Percentiles rank a stretch among this genome's conserved stretches.
Conservation (phyloP, 2,888 invertebrate genomes). For the Ecliptopera silaceata region DNA sequence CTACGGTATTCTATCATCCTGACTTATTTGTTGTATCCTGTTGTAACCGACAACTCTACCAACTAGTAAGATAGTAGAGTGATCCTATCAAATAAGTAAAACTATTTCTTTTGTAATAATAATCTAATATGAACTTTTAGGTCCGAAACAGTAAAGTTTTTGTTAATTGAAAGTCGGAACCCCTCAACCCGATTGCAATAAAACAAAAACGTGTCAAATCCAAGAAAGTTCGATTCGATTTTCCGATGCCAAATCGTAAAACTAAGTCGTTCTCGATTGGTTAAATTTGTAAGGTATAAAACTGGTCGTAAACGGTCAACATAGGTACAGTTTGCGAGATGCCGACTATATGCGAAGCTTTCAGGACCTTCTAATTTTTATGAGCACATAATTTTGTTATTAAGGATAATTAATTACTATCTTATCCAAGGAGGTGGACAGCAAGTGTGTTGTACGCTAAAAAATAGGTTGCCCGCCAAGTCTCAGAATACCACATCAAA, state of each 20-base stretch:
- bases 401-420: too few relatives aligned
- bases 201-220: constrained; percentile 19
- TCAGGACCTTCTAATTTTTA: constrained; percentile 14
- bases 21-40: too few relatives aligned
- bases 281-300: constrained; percentile 58
- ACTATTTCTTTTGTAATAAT: too few relatives aligned
- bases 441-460: too few relatives aligned
- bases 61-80: too few relatives aligned
- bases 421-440: too few relatives aligned
- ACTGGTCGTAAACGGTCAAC: constrained; percentile 50
- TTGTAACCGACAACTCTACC: too few relatives aligned
- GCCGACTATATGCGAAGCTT: constrained; percentile 17
- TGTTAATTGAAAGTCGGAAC: neutral
- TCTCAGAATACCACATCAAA: neutral
- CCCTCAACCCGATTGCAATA: neutral
- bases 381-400: too few relatives aligned
- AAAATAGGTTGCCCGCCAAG: neutral
- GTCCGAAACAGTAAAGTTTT: too few relatives aligned
- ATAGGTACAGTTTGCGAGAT: constrained; percentile 37
- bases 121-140: too few relatives aligned
- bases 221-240: constrained; percentile 20
- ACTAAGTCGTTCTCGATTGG: constrained; percentile 55
- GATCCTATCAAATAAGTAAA: too few relatives aligned
- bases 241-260: constrained; percentile 56
- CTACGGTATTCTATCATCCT: too few relatives aligned